phyloP scores from a whole-genome alignment of 1,140 invertebrate genomes.

The Latrodectus geometricus region DNA sequence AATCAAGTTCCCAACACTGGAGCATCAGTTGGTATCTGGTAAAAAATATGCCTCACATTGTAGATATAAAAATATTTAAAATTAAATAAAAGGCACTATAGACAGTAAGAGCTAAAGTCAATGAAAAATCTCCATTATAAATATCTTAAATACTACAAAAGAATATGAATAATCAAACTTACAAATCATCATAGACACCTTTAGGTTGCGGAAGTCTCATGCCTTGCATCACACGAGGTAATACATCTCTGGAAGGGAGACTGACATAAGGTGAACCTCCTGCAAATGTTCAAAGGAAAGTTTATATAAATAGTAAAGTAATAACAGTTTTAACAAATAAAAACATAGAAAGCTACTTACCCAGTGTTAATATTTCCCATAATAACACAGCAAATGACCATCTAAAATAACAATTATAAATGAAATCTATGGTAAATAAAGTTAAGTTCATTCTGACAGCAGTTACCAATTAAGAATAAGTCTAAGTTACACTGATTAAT shows the following conservation, averaged over 20 bases:
- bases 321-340: neutral
- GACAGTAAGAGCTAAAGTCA: slow-evolving; percentile 3
- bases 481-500: too few relatives aligned
- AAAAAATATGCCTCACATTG: neutral
- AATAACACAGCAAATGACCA: slow-evolving; percentile 85
- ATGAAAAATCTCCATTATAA: neutral
- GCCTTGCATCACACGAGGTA: slow-evolving; percentile 76
- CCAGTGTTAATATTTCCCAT: slow-evolving; percentile 85
- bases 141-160: neutral
- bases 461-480: too few relatives aligned
- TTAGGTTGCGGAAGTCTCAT: slow-evolving; percentile 78
- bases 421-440: neutral
- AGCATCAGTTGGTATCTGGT: slow-evolving; percentile 78
- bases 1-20: slow-evolving; percentile 85
- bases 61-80: too few relatives aligned
- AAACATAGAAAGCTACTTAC: slow-evolving; percentile 64
- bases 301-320: neutral
- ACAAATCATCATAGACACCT: slow-evolving; percentile 79
- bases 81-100: neutral
- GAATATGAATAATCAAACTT: slow-evolving; percentile 5
- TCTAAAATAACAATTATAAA: slow-evolving; percentile 16
- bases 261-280: slow-evolving; percentile 82
- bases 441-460: too few relatives aligned
- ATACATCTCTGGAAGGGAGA: slow-evolving; percentile 75
- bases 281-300: slow-evolving; percentile 63